Conservation (phyloP, 2,888 invertebrate genomes). For the Thera obeliscata region DNA sequence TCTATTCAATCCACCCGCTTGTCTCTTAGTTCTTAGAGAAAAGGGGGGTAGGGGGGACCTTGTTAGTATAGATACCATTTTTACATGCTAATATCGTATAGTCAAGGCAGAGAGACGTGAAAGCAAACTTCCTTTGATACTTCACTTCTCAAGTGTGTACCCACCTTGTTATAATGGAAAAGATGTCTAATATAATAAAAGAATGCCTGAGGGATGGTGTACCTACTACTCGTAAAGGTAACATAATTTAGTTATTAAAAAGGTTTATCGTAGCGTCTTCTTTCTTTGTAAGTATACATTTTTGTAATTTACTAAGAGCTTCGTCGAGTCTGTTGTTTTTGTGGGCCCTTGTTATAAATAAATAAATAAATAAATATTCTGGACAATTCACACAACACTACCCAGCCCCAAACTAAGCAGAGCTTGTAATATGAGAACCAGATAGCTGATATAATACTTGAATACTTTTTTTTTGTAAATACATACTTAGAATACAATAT, state of each 20-base stretch:
- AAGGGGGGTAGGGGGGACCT: slow-evolving; percentile 43
- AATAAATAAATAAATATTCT: too few species aligned
- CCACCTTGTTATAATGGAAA: slow-evolving; percentile 53
- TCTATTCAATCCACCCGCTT: slow-evolving; percentile 34
- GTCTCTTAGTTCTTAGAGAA: slow-evolving; percentile 28
- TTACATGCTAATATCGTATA: slow-evolving; percentile 63
- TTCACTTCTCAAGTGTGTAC: slow-evolving; percentile 51
- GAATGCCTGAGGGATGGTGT: slow-evolving; percentile 32
- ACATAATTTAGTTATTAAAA: slow-evolving; percentile 10
- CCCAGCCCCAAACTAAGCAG: too few species aligned
- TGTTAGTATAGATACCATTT: slow-evolving; percentile 44
- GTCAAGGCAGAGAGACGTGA: slow-evolving; percentile 60
- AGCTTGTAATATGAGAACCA: too few species aligned
- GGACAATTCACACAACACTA: too few species aligned
- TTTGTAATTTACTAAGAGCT: slow-evolving; percentile 3
- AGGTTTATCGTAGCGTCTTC: not conserved
- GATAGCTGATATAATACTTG: too few species aligned
- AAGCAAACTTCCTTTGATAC: slow-evolving; percentile 67
- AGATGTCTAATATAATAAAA: slow-evolving; percentile 40
- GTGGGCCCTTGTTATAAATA: not conserved
- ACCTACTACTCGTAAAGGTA: slow-evolving; percentile 14
- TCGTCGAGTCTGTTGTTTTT: not conserved
- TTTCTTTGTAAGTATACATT: not conserved
- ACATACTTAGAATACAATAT: too few species aligned
- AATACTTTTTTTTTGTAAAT: too few species aligned